Percentiles rank a stretch among this genome's conserved stretches.
Evolutionary conservation across 2,113 vertebrate species (phyloP).

Genomic region (Ivindomyrus marchei): DNA sequence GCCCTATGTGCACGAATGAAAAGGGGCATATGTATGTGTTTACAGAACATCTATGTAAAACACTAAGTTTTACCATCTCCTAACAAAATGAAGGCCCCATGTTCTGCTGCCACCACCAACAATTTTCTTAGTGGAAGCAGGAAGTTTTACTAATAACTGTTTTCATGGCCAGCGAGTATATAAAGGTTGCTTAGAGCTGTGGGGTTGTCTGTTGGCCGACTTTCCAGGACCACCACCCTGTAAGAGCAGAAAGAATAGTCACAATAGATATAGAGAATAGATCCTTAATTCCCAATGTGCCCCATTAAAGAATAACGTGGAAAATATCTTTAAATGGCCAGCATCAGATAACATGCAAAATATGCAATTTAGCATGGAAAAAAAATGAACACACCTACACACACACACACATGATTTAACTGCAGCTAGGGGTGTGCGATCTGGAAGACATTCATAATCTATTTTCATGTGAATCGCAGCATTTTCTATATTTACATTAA

Average conservation of each 20-base stretch:
- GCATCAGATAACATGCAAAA: background rate
- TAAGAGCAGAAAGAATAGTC: background rate
- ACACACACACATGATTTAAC: too few relatives aligned
- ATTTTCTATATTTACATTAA: background rate
- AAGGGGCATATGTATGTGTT: background rate
- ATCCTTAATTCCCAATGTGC: background rate
- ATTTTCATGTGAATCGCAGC: background rate
- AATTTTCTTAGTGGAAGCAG: background rate
- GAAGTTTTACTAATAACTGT: constrained; percentile 80
- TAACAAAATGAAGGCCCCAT: constrained; percentile 28
- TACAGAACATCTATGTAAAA: background rate
- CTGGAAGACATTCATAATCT: background rate
- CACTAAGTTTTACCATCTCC: constrained; percentile 28
- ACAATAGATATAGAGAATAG: background rate
- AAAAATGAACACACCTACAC: background rate
- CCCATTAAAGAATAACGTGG: background rate
- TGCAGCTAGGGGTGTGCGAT: background rate
- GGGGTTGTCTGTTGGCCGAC: constrained; percentile 87
- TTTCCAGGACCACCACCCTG: constrained; percentile 96
- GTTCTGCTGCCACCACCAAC: constrained; percentile 19
- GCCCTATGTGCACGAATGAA: background rate
- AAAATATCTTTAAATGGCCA: background rate
- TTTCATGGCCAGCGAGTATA: constrained; percentile 95
- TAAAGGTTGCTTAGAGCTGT: constrained; percentile 95
- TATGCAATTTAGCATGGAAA: background rate